phyloP scores from a whole-genome alignment of 30 jellyfish, hydroid and myxozoan genomes.

The Cassiopea andromeda region DNA sequence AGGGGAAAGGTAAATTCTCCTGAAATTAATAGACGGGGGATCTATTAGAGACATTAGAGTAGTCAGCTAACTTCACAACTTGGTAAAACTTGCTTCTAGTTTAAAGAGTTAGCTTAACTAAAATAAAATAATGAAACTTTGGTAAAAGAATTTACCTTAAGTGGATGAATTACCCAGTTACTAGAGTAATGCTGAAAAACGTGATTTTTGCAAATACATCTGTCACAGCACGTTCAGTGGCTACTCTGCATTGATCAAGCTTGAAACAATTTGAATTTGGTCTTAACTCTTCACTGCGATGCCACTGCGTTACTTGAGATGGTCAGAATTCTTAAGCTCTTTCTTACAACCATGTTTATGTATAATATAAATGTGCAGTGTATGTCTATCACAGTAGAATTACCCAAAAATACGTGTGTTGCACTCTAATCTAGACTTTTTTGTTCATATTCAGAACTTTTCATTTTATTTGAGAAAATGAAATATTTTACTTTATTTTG shows the following conservation, averaged over 20 bases:
- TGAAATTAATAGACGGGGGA: too few species aligned
- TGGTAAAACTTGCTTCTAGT: background rate
- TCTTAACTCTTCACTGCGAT: background rate
- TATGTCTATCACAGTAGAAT: background rate
- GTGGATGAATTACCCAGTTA: background rate
- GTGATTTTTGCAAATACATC: background rate
- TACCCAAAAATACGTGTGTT: too few species aligned
- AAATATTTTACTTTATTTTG: too few species aligned
- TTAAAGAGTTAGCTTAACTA: background rate
- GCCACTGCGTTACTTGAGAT: background rate
- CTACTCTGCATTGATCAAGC: background rate
- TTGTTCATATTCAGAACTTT: too few species aligned
- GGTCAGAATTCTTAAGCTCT: background rate
- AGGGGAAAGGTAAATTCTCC: too few species aligned
- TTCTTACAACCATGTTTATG: background rate
- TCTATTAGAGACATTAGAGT: too few species aligned
- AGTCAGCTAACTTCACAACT: background rate
- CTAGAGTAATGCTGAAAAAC: background rate
- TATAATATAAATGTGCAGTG: background rate
- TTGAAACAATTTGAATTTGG: background rate
- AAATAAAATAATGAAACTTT: background rate
- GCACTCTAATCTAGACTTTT: too few species aligned
- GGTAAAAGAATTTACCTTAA: background rate
- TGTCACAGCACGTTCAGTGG: background rate
- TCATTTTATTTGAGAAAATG: too few species aligned